Conservation (phyloP, 2,888 invertebrate species). For the Lacanobia oleracea region DNA sequence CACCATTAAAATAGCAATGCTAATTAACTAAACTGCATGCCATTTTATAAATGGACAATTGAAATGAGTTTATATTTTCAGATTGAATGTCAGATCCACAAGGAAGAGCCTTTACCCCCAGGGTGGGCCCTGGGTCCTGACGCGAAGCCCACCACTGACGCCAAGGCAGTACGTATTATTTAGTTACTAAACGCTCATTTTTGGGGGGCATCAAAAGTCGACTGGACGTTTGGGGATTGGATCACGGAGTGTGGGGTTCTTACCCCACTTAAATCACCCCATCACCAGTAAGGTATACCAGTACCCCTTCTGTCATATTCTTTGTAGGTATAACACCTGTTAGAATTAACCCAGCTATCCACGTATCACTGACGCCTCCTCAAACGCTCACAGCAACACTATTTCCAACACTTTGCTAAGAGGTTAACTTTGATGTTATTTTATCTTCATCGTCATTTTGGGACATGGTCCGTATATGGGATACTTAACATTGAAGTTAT, state of each 20-base stretch:
- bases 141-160: constrained; percentile 92
- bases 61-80: constrained; percentile 72
- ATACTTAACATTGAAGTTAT: too few relatives aligned
- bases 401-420: too few relatives aligned
- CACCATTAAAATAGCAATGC: not conserved
- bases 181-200: too few relatives aligned
- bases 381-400: too few relatives aligned
- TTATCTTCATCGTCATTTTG: too few relatives aligned
- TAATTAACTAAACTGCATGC: not conserved
- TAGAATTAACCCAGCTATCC: too few relatives aligned
- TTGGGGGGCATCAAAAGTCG: not conserved
- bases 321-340: not conserved
- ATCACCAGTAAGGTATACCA: not conserved
- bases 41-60: not conserved
- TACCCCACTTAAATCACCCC: not conserved
- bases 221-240: not conserved
- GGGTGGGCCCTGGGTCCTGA: constrained; percentile 96
- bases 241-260: not conserved
- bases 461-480: too few relatives aligned
- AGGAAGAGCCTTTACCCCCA: constrained; percentile 93
- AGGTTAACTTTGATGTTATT: not conserved
- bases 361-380: too few relatives aligned
- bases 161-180: constrained; percentile 82
- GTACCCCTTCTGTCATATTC: not conserved
- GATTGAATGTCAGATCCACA: constrained; percentile 96